Evolutionary conservation across 1,140 invertebrate species (phyloP).

Genomic region (Drosophila tristis): DNA sequence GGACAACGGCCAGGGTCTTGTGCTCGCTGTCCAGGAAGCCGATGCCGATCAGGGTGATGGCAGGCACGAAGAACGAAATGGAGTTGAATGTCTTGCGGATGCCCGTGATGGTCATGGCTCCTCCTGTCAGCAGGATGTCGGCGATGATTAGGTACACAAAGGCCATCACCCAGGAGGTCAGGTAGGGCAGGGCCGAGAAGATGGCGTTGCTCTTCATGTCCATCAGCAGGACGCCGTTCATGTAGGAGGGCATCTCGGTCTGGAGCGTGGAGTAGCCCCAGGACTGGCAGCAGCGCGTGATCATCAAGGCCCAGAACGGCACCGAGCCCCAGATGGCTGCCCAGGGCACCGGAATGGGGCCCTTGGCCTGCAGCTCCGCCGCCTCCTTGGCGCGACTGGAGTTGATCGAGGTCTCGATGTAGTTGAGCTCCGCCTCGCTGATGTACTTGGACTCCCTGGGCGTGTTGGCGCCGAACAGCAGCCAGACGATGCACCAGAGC

Average conservation of each 20-base stretch:
- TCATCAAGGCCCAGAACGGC: slow-evolving; percentile 93
- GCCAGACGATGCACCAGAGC: slow-evolving; percentile 87
- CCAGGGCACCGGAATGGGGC: slow-evolving; percentile 88
- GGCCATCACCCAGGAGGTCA: slow-evolving; percentile 89
- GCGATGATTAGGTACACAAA: slow-evolving; percentile 88
- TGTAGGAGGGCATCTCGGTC: slow-evolving; percentile 95
- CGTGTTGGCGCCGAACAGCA: slow-evolving; percentile 87
- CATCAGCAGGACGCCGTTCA: slow-evolving; percentile 92
- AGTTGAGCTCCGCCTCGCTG: slow-evolving; percentile 86
- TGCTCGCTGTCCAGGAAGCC: slow-evolving; percentile 86
- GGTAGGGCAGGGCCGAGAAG: slow-evolving; percentile 92
- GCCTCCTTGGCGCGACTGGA: slow-evolving; percentile 28
- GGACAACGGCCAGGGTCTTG: slow-evolving; percentile 85
- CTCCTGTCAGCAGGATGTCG: slow-evolving; percentile 87
- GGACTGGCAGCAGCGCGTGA: slow-evolving; percentile 94
- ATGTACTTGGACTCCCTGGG: slow-evolving; percentile 88
- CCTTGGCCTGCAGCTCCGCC: slow-evolving; percentile 12
- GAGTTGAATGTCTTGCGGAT: slow-evolving; percentile 88
- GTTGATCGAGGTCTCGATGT: slow-evolving; percentile 86
- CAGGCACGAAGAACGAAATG: slow-evolving; percentile 86
- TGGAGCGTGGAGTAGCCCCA: slow-evolving; percentile 97
- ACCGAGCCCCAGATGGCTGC: slow-evolving; percentile 89
- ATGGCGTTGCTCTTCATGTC: slow-evolving; percentile 91
- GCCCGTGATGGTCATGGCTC: slow-evolving; percentile 85
- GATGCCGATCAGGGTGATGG: slow-evolving; percentile 87